These are phyloP conservation scores for Numenius arquata DNA, from an alignment of 2,113 vertebrate genomes.

Conservation along the genomic window DNA sequence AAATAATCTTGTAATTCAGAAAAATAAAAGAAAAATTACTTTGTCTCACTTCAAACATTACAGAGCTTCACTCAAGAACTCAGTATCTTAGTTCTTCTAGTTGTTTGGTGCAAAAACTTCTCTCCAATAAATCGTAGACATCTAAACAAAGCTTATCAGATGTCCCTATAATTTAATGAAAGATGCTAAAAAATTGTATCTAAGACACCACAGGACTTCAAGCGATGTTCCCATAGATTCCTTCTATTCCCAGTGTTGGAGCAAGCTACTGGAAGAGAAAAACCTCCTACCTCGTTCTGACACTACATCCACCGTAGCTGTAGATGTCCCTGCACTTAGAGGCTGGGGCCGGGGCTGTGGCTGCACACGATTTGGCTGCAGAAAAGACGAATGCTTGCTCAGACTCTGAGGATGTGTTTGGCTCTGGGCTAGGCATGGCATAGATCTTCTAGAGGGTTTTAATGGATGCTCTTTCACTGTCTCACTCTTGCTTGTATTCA, in stretches of 20 bases:
- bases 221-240: not conserved
- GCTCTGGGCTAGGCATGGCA: constrained; percentile 93
- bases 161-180: not conserved
- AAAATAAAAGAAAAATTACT: not conserved
- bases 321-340: constrained; percentile 48
- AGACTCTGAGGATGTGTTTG: constrained; percentile 90
- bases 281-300: constrained; percentile 67
- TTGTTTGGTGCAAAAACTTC: not conserved
- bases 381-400: constrained; percentile 87
- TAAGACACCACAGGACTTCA: not conserved
- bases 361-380: constrained; percentile 69
- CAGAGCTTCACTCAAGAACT: not conserved
- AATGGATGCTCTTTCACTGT: constrained; percentile 90
- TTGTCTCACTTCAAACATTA: not conserved
- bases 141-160: not conserved
- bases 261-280: not conserved
- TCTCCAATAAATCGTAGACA: fast-evolving
- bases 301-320: constrained; percentile 18
- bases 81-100: not conserved
- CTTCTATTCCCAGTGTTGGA: not conserved
- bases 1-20: not conserved
- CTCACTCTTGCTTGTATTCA: constrained; percentile 96
- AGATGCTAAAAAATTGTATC: not conserved
- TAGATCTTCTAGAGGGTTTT: constrained; percentile 91
- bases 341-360: constrained; percentile 74